A percentile compares a stretch with the other conserved stretches of the same genome.
Conservation (phyloP, 2,888 invertebrate species). For the Machimus rusticus region DNA sequence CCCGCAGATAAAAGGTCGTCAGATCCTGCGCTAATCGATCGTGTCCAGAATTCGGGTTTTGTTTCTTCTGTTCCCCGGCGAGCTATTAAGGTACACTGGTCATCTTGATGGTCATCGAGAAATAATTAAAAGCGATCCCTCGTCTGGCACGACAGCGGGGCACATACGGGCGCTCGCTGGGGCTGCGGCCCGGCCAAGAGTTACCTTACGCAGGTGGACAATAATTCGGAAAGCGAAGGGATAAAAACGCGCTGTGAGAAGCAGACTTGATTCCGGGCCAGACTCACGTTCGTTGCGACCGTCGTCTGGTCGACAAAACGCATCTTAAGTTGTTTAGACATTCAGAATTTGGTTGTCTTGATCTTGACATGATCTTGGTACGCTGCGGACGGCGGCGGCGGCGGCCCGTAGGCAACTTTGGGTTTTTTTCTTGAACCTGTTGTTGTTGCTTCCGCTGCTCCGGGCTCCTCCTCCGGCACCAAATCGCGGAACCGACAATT, state of each 20-base stretch:
- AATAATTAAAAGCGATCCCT: constrained; percentile 33
- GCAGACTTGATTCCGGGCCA: constrained; percentile 5
- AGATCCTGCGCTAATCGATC: constrained; percentile 28
- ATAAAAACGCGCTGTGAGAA: neutral
- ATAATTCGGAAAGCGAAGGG: neutral
- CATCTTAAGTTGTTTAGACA: constrained; percentile 42
- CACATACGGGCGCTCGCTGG: neutral
- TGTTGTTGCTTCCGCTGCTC: constrained; percentile 17
- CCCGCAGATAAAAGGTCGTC: constrained; percentile 3
- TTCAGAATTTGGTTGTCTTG: constrained; percentile 41
- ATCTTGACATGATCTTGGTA: constrained; percentile 42
- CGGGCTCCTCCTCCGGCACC: neutral
- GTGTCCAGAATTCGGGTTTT: constrained; percentile 29
- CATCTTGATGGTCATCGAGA: constrained; percentile 30
- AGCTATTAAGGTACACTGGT: constrained; percentile 23
- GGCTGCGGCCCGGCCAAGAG: neutral
- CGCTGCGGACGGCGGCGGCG: neutral
- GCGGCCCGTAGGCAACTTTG: neutral
- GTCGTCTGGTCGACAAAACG: constrained; percentile 40
- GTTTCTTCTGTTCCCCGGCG: constrained; percentile 2
- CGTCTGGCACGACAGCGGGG: neutral
- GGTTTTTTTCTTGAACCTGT: neutral
- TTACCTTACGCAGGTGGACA: constrained; percentile 3
- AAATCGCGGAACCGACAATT: constrained; percentile 24
- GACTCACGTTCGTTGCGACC: neutral